These are phyloP conservation scores for Thymelicus sylvestris DNA, from an alignment of 2,888 invertebrate genomes.

Conservation along the genomic window DNA sequence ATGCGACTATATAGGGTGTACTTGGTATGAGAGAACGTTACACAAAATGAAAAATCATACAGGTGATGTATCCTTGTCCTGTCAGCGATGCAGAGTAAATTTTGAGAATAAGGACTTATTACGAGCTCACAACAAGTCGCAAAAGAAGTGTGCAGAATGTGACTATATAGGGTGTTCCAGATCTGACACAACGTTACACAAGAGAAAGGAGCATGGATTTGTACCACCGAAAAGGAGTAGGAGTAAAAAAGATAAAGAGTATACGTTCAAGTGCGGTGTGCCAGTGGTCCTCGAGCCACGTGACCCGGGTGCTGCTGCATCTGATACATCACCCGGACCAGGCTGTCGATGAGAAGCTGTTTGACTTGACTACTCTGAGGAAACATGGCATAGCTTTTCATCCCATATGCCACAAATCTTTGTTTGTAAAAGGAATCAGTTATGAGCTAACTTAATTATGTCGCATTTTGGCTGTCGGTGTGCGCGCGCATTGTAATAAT, in stretches of 20 bases:
- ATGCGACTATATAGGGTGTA: too few relatives aligned
- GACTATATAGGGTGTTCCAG: slow-evolving; percentile 42
- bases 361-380: slow-evolving; percentile 56
- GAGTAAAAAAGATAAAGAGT: slow-evolving; percentile 34
- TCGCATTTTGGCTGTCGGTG: too few relatives aligned
- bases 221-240: slow-evolving; percentile 16
- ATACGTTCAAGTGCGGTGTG: slow-evolving; percentile 57
- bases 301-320: slow-evolving; percentile 62
- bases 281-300: slow-evolving; percentile 55
- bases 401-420: too few relatives aligned
- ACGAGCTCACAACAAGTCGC: too few relatives aligned
- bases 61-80: too few relatives aligned
- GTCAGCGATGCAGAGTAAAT: too few relatives aligned
- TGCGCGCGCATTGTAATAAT: too few relatives aligned
- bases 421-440: too few relatives aligned
- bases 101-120: too few relatives aligned
- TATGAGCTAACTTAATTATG: too few relatives aligned
- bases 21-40: too few relatives aligned
- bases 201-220: slow-evolving; percentile 38
- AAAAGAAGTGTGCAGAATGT: slow-evolving; percentile 49
- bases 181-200: slow-evolving; percentile 43
- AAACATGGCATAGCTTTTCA: slow-evolving; percentile 44
- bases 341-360: slow-evolving; percentile 49
- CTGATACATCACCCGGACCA: slow-evolving; percentile 74
- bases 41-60: too few relatives aligned